Percentiles rank a stretch among this genome's conserved stretches.
Conservation (phyloP, 2,888 invertebrate species). For the Barypeithes pellucidus region DNA sequence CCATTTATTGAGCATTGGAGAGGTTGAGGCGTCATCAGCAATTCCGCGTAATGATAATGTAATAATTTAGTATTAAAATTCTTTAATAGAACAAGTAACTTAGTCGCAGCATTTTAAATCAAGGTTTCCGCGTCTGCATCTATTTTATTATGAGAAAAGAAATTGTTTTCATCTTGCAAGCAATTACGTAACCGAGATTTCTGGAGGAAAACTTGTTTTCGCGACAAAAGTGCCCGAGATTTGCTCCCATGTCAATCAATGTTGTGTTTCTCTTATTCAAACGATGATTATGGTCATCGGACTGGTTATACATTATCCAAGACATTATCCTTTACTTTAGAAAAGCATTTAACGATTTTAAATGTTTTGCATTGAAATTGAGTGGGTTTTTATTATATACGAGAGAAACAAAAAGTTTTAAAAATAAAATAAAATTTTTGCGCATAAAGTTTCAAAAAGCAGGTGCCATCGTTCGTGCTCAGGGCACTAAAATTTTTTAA, state of each 20-base stretch:
- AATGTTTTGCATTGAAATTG: too few relatives aligned
- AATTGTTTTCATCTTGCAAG: constrained; percentile 36
- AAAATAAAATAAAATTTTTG: too few relatives aligned
- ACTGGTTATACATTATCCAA: too few relatives aligned
- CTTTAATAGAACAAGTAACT: constrained; percentile 55
- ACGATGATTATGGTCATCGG: background rate
- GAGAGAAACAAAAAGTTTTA: too few relatives aligned
- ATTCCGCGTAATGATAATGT: constrained; percentile 45
- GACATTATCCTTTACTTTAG: too few relatives aligned
- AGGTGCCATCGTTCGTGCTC: too few relatives aligned
- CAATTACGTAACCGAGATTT: constrained; percentile 21
- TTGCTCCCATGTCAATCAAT: constrained; percentile 25
- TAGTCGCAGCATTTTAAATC: constrained; percentile 56
- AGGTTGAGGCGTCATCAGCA: too few relatives aligned
- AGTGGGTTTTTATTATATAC: too few relatives aligned
- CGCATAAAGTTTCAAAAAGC: too few relatives aligned
- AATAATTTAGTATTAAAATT: constrained; percentile 55
- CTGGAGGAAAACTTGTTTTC: constrained; percentile 13
- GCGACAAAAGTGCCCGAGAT: constrained; percentile 2
- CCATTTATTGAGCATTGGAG: too few relatives aligned
- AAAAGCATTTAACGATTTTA: too few relatives aligned
- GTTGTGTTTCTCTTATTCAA: constrained; percentile 5
- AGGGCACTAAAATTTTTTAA: too few relatives aligned
- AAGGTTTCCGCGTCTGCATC: constrained; percentile 52
- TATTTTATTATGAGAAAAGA: constrained; percentile 31